A percentile compares a stretch with the other conserved stretches of the same genome.
phyloP scores from a whole-genome alignment of 2,888 invertebrate species.

The Epinotia ramella region DNA sequence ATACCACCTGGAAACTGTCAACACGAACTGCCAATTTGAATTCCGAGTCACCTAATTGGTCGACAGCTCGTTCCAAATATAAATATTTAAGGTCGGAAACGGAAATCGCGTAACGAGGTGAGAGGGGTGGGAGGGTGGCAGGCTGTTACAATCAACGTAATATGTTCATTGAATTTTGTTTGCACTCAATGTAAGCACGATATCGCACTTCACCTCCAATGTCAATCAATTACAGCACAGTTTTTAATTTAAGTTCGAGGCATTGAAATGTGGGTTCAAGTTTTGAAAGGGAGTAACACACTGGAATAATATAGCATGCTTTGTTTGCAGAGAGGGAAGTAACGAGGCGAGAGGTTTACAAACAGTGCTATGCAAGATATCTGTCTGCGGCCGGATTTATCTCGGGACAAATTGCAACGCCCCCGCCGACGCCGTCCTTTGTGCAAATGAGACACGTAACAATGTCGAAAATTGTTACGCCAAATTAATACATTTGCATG shows the following conservation, averaged over 20 bases:
- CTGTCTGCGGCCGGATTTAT: slow-evolving; percentile 79
- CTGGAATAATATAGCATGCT: slow-evolving; percentile 30
- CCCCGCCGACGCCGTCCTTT: slow-evolving; percentile 59
- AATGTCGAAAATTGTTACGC: slow-evolving; percentile 69
- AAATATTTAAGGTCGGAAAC: slow-evolving; percentile 66
- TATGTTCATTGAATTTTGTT: slow-evolving; percentile 45
- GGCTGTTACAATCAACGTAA: slow-evolving; percentile 45
- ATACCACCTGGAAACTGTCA: slow-evolving; percentile 77
- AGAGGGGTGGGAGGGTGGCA: slow-evolving; percentile 46
- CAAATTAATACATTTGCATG: slow-evolving; percentile 71
- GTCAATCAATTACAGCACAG: slow-evolving; percentile 21
- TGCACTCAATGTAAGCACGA: slow-evolving; percentile 41
- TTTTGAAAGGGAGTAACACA: neutral
- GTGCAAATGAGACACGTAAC: slow-evolving; percentile 75
- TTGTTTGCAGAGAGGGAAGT: slow-evolving; percentile 40
- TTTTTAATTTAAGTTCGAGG: slow-evolving; percentile 15
- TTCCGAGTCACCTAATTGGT: slow-evolving; percentile 72
- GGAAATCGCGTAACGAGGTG: slow-evolving; percentile 61
- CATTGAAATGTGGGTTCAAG: neutral
- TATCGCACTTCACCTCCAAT: slow-evolving; percentile 33
- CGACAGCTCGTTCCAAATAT: slow-evolving; percentile 72
- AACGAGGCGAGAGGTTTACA: slow-evolving; percentile 58
- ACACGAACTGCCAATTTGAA: slow-evolving; percentile 77
- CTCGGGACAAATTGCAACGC: slow-evolving; percentile 78
- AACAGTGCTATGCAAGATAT: slow-evolving; percentile 68